Evolutionary conservation across 2,113 vertebrate genomes (phyloP), one percentile per base, ranked within the genome.

Genomic region (Astur gentilis): DNA sequence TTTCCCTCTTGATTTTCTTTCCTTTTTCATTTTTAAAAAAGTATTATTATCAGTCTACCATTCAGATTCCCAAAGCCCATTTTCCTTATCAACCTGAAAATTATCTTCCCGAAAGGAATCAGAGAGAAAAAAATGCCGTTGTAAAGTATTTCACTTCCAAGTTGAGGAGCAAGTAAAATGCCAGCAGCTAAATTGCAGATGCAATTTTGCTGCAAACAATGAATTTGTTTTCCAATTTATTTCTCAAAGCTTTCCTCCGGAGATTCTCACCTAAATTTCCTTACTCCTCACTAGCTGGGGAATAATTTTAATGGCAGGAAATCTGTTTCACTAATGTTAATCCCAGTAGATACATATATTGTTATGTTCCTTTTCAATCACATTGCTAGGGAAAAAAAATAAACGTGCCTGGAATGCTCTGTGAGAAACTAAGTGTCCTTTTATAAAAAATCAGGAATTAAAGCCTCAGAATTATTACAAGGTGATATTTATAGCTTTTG

Each of bases 181-280:
- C 21, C 50, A 91, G 50, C 49, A 91, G 38, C 55, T 52, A 50
- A 93, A 87, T 10, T 77, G 34, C 40, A 92, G n/a, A 52, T 64
- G 23, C 14, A 52, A 77, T 87, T 95, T 87, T 83, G 19, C 64
- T 77, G 38, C 92, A 80, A 93, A 92, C 55, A 78, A 79, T 91
- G 40, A 70, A 73, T 91, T 88, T 65, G 3, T 81, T 92, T 96
- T 90, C 61, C 81, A 84, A 67, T 95, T 89, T 95, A 54, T 70
- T 93, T 91, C 54, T 75, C 21, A 81, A 67, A 52, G 34, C 44
- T 84, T 95, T 95, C 13, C 54, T 50, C 70, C 11, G 89, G 86
- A 95, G 92, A 65, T 29, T 58, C 20, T 91, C 54, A 87, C 50
- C 81, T 88, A 88, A 83, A 78, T 75, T 95, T 95, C 27, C 50